A percentile compares a stretch with the other conserved stretches of the same genome.
These are phyloP conservation scores for Papilio xuthus DNA, from an alignment of 1,140 invertebrate species.

Conservation along the genomic window DNA sequence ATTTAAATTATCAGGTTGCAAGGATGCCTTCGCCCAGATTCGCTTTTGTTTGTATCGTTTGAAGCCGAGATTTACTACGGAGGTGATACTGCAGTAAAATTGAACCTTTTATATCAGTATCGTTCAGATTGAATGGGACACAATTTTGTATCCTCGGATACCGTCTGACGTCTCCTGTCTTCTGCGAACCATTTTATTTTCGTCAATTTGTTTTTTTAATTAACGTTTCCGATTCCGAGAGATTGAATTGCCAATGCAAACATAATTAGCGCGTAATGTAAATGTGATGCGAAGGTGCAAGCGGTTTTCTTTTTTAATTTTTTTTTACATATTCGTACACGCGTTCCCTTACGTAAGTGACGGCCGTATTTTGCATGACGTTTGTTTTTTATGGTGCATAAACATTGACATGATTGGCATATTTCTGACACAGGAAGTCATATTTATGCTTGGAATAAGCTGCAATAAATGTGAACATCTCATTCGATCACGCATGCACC, in stretches of 20 bases:
- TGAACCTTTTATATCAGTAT: conserved; percentile 20
- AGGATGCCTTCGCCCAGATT: neutral
- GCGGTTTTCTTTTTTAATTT: conserved; percentile 18
- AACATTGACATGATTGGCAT: conserved; percentile 25
- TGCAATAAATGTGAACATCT: neutral
- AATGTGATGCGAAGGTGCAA: conserved; percentile 23
- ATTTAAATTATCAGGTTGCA: conserved; percentile 26
- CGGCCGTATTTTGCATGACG: conserved; percentile 7
- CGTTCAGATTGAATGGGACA: conserved; percentile 14
- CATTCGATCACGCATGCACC: conserved; percentile 1
- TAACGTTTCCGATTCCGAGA: conserved; percentile 24
- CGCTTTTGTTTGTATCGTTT: neutral
- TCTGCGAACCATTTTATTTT: conserved; percentile 14
- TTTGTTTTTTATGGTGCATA: conserved; percentile 29
- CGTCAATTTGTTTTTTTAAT: conserved; percentile 27
- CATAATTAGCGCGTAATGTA: conserved; percentile 34
- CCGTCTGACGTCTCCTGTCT: conserved; percentile 15
- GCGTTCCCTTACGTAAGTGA: conserved; percentile 27
- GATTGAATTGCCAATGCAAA: conserved; percentile 27
- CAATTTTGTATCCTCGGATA: neutral
- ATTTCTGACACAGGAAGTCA: conserved; percentile 24
- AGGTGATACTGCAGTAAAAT: neutral
- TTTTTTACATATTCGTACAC: conserved; percentile 10
- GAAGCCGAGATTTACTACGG: neutral
- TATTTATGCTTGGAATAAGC: conserved; percentile 22